Percentiles rank a stretch among this genome's conserved stretches.
phyloP scores from a whole-genome alignment of 2,888 invertebrate genomes.

The Campaea margaritaria region DNA sequence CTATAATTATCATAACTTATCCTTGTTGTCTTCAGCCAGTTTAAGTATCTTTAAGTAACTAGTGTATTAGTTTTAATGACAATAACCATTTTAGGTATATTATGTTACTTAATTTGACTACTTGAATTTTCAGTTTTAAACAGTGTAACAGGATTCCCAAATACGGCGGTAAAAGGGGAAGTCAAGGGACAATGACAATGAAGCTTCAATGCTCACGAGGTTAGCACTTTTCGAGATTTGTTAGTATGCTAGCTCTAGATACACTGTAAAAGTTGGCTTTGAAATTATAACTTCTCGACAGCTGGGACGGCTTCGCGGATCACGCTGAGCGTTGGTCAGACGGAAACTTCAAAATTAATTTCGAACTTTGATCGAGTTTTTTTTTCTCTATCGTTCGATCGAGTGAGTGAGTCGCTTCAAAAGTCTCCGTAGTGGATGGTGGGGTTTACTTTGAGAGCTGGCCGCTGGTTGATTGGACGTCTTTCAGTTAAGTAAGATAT shows the following conservation, averaged over 20 bases:
- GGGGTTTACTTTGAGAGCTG: constrained; percentile 19
- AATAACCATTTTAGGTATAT: too few species aligned
- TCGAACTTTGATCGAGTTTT: constrained; percentile 78
- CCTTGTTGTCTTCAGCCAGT: too few species aligned
- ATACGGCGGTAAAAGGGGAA: too few species aligned
- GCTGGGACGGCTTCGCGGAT: constrained; percentile 53
- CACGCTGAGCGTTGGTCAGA: constrained; percentile 62
- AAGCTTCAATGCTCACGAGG: not conserved
- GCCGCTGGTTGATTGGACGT: constrained; percentile 33
- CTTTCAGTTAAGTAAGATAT: constrained; percentile 20
- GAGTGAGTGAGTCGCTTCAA: constrained; percentile 44
- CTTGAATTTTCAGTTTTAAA: too few species aligned
- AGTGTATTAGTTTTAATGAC: too few species aligned
- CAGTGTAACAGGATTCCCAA: too few species aligned
- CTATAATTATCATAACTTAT: too few species aligned
- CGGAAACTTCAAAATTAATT: constrained; percentile 78
- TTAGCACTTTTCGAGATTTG: not conserved
- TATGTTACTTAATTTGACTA: too few species aligned
- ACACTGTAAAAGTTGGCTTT: constrained; percentile 52
- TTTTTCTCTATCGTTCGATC: constrained; percentile 60
- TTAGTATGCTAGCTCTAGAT: not conserved
- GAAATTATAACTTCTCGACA: constrained; percentile 66
- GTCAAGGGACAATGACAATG: not conserved
- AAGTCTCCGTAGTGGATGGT: constrained; percentile 35
- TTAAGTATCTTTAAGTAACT: too few species aligned